Base-by-base conservation (phyloP, 30 jellyfish, hydroid and myxozoan genomes). In the Phacellophora camtschatica region DNA sequence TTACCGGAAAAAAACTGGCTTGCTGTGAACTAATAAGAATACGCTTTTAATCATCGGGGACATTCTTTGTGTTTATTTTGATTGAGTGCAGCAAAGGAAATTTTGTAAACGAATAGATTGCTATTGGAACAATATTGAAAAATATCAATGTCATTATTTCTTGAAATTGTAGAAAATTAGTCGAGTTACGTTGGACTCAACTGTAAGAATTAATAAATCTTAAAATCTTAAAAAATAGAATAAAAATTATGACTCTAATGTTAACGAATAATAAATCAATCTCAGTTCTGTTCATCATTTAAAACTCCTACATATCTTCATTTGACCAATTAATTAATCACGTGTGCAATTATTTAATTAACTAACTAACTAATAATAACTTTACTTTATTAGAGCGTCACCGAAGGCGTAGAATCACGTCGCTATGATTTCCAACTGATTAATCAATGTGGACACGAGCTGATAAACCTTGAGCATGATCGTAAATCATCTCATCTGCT, bases 371-470 rank as follows among this genome's bases (percentile, higher is more conserved):
- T 56, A 20, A 23, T 56, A 16, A n/a, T 29, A 5, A 18, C 24
- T 3, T 55, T 29, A 25, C 25, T 19, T 37, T 42, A 22, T 8
- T 81, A 92, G 98, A 85, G 77, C 81, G 81, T 92, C 67, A 75
- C 95, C 0, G 92, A 92, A 69, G 98, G 86, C 36, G 98, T 92
- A 24, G 98, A 92, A 50, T 49, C 85, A 12, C 96, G 86, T 57
- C 96, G 98, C 4, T 95, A 78, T 25, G 85, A 89, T 10, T 92
- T 92, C 84, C 98, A 92, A 66, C 69, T 85, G 86, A 86, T 92
- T 59, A 92, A 92, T 71, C 98, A 92, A 67, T 92, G 98, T 86
- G 98, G 98, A 19, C 98, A 92, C 33, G 98, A 92, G 62, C 80
- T 92, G 28, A 86, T 92, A 36, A 86, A 94, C 31, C 90, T 92